Conservation (phyloP, 1,140 invertebrate species). For the Panagrolaimus sp. region DNA sequence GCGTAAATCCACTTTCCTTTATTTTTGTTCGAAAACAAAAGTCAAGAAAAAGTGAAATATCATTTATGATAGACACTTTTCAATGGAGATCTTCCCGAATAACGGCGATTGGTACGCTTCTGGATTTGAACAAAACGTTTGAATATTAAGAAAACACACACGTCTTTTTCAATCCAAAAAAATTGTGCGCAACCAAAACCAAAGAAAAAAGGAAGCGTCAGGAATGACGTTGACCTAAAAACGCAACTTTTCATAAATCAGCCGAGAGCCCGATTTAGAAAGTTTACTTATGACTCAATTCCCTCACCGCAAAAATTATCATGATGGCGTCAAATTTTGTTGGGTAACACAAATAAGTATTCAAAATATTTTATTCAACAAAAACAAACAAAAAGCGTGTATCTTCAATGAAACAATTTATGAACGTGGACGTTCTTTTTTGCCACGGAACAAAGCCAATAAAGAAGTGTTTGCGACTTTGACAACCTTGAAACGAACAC, state of each 20-base stretch:
- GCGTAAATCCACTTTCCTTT: no score
- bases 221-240: slow-evolving; percentile 17
- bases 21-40: not conserved
- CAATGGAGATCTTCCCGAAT: not conserved
- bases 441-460: slow-evolving; percentile 95
- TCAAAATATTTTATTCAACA: slow-evolving; percentile 2
- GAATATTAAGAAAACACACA: slow-evolving; percentile 1
- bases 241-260: slow-evolving; percentile 9
- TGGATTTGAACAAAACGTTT: slow-evolving; percentile 4
- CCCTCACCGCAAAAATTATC: no score
- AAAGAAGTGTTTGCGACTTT: slow-evolving; percentile 99
- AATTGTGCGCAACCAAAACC: not conserved
- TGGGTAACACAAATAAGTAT: no score
- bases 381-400: slow-evolving; percentile 35
- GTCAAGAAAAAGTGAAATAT: slow-evolving; percentile 13
- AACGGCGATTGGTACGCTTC: slow-evolving; percentile 11
- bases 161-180: not conserved
- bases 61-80: not conserved
- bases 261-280: slow-evolving; percentile 2
- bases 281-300: no score
- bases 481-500: slow-evolving; percentile 82
- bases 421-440: slow-evolving; percentile 97
- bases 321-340: no score
- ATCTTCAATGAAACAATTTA: slow-evolving; percentile 65
- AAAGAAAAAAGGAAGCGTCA: slow-evolving; percentile 13